Base-by-base conservation (phyloP, 2,888 invertebrate species). In the Eupithecia insigniata region DNA sequence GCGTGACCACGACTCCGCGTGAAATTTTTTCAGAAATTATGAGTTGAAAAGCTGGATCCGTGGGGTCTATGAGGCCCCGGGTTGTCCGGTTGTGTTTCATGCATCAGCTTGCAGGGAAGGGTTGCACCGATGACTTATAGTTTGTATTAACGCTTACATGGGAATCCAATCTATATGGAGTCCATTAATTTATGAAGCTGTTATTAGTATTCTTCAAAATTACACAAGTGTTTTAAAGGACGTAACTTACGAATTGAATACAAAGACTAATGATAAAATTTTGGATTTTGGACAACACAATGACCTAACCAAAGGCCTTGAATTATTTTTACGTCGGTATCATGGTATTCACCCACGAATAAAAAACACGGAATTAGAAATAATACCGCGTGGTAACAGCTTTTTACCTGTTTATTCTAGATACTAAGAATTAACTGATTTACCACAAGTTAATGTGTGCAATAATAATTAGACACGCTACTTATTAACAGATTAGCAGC, bases 21-120 rank as follows among this genome's bases (percentile, higher is more conserved):
- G 94, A 94, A 93, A 93, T 93, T 91, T 93, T 93, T 94, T 94
- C 93, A 94, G 92, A 92, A 93, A 93, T 93, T 93, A 93, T 87
- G 90, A 91, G 89, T 91, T 90, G 92, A 89, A 93, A 94, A 92
- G 90, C 90, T 85, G 87, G 88, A 89, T 89, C 86, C 84, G 89
- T 72, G 79, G 78, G 80, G 78, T 77, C 79, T 78, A 75, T 74
- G 74, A 79, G 74, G 46, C 28, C 68, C 73, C 69, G 71, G 60
- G 51, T 66, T 51, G 74, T 43, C 28, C 69, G 36, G 70, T 72
- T 76, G 78, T 83, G 79, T 81, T 77, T 83, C 83, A 83, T 82
- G 83, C 81, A 83, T 83, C 83, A 83, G 83, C 83, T 83, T 82
- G 83, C 81, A 77, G 74, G 65, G 75, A 78, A 79, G 79, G 78